Evolutionary conservation across 2,797 vertebrate genomes (phyloP), one percentile per base, ranked within the genome.

Genomic region (Gephyroberyx darwinii): DNA sequence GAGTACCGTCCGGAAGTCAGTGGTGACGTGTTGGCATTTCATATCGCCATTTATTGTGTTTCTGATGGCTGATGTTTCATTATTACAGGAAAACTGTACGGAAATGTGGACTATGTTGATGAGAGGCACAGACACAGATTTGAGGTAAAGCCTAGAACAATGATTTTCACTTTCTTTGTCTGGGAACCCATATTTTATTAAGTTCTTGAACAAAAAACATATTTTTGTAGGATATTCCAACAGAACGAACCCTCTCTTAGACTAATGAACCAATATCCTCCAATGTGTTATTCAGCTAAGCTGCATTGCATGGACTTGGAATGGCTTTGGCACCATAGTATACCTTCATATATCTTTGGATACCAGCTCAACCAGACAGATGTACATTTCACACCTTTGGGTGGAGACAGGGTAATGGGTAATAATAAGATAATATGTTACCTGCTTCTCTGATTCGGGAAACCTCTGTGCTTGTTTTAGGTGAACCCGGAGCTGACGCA

Each of bases 91-190:
- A 97, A 94, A 74, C 93, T 99, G 10, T 98, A 98, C 0, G 95
- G 95, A 47, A 93, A 95, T 26, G 83, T 84, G 1, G 96, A 97
- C 20, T 94, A 94, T 86, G 88, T 99, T 67, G 96, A 98, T 8
- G 96, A 99, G 89, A 94, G 97, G 68, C 96, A 98, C 80, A 93
- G 97, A 48, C 96, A 98, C 90, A 93, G 96, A 75, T 98, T 96
- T 88, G 96, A 98, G 96, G 96, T 96, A 93, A 13, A 65, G 4
- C 59, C 0, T 6, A 62, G 63, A 66, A 16, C 9, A 43, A 39
- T 4, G 19, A 5, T 45, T 16, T 16, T 14, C 2, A 6, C 0
- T 5, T 59, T 41, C 71, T 41, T 64, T 31, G 2, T 33, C 5
- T 41, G 26, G 1, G 4, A 50, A 37, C 3, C 1, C 14, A 50